These are phyloP conservation scores for Tenualosa ilisha DNA, from an alignment of 2,797 vertebrate species.

Conservation along the genomic window DNA sequence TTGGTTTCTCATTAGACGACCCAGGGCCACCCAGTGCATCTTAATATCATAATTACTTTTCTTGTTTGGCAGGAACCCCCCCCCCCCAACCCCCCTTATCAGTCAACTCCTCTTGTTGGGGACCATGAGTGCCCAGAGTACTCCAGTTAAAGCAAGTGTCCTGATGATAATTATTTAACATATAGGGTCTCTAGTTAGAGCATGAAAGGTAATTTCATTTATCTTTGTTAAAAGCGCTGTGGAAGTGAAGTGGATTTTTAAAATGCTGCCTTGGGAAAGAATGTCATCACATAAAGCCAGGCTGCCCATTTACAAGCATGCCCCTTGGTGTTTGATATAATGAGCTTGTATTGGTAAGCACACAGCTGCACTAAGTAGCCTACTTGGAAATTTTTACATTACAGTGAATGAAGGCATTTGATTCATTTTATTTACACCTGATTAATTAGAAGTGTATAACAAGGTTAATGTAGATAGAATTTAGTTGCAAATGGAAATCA, in stretches of 20 bases:
- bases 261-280: neutral
- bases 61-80: constrained; percentile 29
- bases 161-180: constrained; percentile 50
- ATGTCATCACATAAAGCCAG: constrained; percentile 1
- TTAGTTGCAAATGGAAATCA: neutral
- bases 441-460: neutral
- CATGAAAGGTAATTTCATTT: constrained; percentile 50
- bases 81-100: constrained; percentile 36
- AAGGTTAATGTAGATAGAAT: neutral
- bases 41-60: constrained; percentile 54
- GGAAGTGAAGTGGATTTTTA: constrained; percentile 32
- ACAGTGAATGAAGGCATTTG: neutral
- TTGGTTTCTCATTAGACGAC: constrained; percentile 47
- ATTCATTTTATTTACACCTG: neutral
- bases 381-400: neutral
- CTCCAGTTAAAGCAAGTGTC: constrained; percentile 35
- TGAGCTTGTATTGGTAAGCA: constrained; percentile 4
- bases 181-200: constrained; percentile 42
- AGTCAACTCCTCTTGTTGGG: constrained; percentile 42
- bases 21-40: constrained; percentile 38
- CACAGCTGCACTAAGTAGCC: neutral
- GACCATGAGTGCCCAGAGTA: constrained; percentile 29
- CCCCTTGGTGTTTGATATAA: neutral
- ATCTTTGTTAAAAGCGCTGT: constrained; percentile 29
- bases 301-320: constrained; percentile 12